Conservation (phyloP, 1,140 invertebrate species). For the Galleria mellonella region DNA sequence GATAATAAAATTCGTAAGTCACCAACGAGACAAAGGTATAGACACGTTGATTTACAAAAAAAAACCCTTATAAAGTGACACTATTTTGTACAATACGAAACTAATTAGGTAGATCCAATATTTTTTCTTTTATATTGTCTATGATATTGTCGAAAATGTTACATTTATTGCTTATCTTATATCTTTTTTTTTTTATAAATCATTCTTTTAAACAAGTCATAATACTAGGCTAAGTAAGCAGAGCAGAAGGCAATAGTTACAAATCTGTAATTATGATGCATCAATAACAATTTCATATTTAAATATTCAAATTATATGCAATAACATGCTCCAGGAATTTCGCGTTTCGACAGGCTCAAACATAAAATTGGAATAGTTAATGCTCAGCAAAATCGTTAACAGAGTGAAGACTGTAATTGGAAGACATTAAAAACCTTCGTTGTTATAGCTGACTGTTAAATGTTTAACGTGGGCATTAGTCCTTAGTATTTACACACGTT, state of each 20-base stretch:
- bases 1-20: conserved; percentile 73
- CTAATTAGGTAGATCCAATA: too few species aligned
- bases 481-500: conserved; percentile 54
- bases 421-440: conserved; percentile 63
- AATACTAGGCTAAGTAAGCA: too few species aligned
- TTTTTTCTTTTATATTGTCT: too few species aligned
- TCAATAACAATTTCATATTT: neutral
- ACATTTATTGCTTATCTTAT: too few species aligned
- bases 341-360: conserved; percentile 41
- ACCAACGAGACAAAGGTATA: conserved; percentile 57
- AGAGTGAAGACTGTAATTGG: conserved; percentile 66
- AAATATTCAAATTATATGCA: neutral
- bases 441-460: conserved; percentile 68
- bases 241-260: neutral
- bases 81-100: too few species aligned
- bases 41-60: conserved; percentile 4
- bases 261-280: neutral
- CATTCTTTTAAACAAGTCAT: too few species aligned
- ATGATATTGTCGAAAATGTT: too few species aligned
- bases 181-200: too few species aligned
- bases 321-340: conserved; percentile 32
- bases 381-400: conserved; percentile 63
- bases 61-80: too few species aligned
- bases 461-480: conserved; percentile 63
- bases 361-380: conserved; percentile 71